Conservation (phyloP, 1,140 invertebrate species). For the Diploscapter pachys region DNA sequence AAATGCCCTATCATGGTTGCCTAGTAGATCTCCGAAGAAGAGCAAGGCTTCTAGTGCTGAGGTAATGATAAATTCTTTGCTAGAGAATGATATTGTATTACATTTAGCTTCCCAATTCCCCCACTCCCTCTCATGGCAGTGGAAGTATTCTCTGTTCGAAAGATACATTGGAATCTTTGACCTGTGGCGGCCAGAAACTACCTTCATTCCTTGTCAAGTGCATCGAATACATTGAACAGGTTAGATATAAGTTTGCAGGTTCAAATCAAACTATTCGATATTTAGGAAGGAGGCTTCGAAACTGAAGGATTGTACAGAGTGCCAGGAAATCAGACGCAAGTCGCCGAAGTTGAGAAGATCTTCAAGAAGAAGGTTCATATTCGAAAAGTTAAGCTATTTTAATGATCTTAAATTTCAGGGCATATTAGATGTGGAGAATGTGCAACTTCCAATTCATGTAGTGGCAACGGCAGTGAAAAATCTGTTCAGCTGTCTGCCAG, state of each 20-base stretch:
- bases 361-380: slow-evolving; percentile 70
- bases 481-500: slow-evolving; percentile 78
- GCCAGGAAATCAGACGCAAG: slow-evolving; percentile 85
- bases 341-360: slow-evolving; percentile 82
- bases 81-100: no score
- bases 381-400: neutral
- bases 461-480: slow-evolving; percentile 93
- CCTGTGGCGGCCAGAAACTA: slow-evolving; percentile 60
- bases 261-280: no score
- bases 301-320: slow-evolving; percentile 94
- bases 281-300: slow-evolving; percentile 69
- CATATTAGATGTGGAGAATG: slow-evolving; percentile 51
- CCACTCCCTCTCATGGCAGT: no score
- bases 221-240: slow-evolving; percentile 80
- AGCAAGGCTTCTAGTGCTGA: no score
- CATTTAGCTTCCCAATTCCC: no score
- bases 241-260: slow-evolving; percentile 60
- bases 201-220: slow-evolving; percentile 91
- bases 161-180: no score
- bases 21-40: no score
- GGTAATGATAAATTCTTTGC: no score
- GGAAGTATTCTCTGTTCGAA: no score
- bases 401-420: slow-evolving; percentile 12
- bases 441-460: slow-evolving; percentile 89
- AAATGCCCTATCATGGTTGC: no score